Evolutionary conservation across 2,797 vertebrate genomes (phyloP).

Genomic region (Gobionotothen gibberifrons): DNA sequence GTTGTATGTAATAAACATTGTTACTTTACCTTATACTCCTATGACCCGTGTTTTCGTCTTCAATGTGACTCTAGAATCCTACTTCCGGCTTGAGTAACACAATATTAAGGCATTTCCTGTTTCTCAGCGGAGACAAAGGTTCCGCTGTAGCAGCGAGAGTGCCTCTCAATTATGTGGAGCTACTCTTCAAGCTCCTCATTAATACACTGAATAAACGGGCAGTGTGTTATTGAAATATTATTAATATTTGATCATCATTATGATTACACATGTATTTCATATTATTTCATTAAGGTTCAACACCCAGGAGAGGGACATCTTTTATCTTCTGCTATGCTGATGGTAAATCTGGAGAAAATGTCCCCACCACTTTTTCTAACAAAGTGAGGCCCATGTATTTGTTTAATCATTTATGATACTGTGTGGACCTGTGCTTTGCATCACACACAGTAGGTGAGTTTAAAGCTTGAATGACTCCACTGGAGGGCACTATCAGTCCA

Average conservation of each 20-base stretch:
- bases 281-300: no score
- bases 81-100: conserved; percentile 42
- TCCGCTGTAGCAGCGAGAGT: conserved; percentile 29
- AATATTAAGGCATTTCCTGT: conserved; percentile 29
- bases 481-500: conserved; percentile 11
- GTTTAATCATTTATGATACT: neutral
- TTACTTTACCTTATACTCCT: conserved; percentile 24
- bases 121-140: conserved; percentile 42
- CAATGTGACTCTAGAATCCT: conserved; percentile 74
- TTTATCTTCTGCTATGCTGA: no score
- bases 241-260: no score
- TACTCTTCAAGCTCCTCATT: no score
- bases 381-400: neutral
- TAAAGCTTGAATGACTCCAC: conserved; percentile 1
- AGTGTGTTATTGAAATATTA: no score
- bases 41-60: conserved; percentile 30
- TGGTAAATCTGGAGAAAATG: no score
- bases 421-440: neutral
- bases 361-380: no score
- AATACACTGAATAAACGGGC: no score
- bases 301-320: no score
- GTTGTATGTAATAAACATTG: fast-evolving
- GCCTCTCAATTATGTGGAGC: no score
- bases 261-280: no score
- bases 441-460: neutral